Evolutionary conservation across 1,140 invertebrate species (phyloP), one percentile per base, ranked within the genome.

Genomic region (Kradibia gibbosae): DNA sequence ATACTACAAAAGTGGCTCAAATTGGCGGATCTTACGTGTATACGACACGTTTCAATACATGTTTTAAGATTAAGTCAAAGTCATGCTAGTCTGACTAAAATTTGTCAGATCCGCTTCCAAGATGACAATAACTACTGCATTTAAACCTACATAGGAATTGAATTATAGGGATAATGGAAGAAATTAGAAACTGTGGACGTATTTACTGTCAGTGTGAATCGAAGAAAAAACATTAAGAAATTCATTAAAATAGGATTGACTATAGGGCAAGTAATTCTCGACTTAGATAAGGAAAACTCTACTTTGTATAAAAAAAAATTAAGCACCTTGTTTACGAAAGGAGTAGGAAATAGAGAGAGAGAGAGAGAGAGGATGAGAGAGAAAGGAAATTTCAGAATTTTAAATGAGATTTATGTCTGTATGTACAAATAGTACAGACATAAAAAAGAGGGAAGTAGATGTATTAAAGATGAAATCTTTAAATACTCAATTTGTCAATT

Each of bases 1-100:
- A 17, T 3, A n/a, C 36, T 45, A 17, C 72, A 73, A 42, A 81
- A 81, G 80, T 22, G 34, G 80, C 80, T 81, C 77, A 77, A 81
- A 81, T 81, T 81, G 80, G 48, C 53, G 48, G 50, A 53, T 7
- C 74, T 81, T 81, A 81, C 77, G 73, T 62, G 57, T 81, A 81
- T 77, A 81, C 77, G 76, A 81, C 76, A 81, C 77, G 73, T 71
- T 62, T 8, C 50, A 50, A 45, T 53, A n/a, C 25, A 53, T 42
- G 53, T 25, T 55, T 36, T 28, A 13, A 25, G 39, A 28, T 31
- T 48, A 22, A 28, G 42, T n/a, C 42, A 17, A 39, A 15, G 42
- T 36, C 34, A 39, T 45, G n/a, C 73, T 13, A n/a, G 13, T 48
- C 50, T 57, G 77, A 48, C 20, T 50, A 81, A 77, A 73, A 81